Conservation (phyloP, 2,113 vertebrate species). For the Dipodomys stephensi region DNA sequence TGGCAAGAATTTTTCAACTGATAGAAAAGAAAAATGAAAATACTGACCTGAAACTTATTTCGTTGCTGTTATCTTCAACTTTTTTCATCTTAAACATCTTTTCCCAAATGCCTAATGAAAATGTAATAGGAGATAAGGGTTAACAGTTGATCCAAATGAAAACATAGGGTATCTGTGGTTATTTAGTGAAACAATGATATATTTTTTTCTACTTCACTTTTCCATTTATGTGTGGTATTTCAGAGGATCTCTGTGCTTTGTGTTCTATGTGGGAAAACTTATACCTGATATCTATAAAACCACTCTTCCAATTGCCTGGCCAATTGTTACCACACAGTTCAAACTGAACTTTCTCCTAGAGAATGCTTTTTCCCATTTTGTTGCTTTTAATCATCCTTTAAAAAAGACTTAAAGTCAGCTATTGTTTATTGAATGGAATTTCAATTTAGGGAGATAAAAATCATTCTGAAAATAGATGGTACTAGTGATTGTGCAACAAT, state of each 20-base stretch:
- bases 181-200: not conserved
- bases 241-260: not conserved
- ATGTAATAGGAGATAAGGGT: not conserved
- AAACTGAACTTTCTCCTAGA: not conserved
- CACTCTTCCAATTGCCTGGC: not conserved
- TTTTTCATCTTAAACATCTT: conserved; percentile 49
- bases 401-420: not conserved
- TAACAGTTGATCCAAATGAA: not conserved
- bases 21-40: conserved; percentile 42
- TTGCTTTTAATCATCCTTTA: not conserved
- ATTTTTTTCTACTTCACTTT: not conserved
- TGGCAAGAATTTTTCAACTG: conserved; percentile 38
- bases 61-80: conserved; percentile 23
- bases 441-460: too few relatives aligned
- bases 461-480: too few relatives aligned
- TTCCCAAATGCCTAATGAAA: not conserved
- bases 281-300: not conserved
- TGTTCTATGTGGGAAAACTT: not conserved
- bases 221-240: not conserved
- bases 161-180: not conserved
- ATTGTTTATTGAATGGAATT: too few relatives aligned
- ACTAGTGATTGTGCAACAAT: too few relatives aligned
- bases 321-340: not conserved
- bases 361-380: not conserved
- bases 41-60: conserved; percentile 29